These are phyloP conservation scores for Neomonachus schauinslandi DNA, from an alignment of 2,113 vertebrate species.

Conservation along the genomic window DNA sequence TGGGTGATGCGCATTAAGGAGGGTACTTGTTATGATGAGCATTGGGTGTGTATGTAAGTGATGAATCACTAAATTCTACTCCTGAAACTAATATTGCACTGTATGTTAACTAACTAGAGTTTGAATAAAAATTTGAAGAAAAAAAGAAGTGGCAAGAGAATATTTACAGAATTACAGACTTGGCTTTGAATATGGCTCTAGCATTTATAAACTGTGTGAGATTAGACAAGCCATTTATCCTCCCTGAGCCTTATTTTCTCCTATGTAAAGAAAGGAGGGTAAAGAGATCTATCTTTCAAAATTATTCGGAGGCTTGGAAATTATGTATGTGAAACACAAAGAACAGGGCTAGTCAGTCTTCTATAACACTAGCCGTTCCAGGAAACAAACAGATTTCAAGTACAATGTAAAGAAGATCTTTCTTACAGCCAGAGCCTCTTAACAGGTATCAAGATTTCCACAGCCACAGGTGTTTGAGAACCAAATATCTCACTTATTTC, in stretches of 20 bases:
- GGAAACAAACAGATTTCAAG: neutral
- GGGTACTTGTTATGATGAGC: neutral
- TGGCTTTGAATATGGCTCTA: neutral
- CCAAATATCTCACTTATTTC: neutral
- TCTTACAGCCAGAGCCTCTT: neutral
- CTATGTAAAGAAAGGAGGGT: neutral
- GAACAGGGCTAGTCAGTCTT: neutral
- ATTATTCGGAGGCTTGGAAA: neutral
- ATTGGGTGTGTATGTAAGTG: neutral
- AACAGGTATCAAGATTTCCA: neutral
- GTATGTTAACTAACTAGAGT: neutral
- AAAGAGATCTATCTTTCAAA: neutral
- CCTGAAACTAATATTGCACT: neutral
- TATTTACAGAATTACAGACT: neutral
- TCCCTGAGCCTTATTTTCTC: neutral
- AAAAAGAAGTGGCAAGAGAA: neutral
- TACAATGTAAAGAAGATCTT: neutral
- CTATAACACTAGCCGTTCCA: neutral
- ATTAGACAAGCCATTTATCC: neutral
- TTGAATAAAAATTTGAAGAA: neutral
- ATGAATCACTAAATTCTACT: neutral
- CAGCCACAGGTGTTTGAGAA: neutral
- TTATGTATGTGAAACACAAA: neutral
- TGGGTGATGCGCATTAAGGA: neutral
- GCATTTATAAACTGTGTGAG: neutral